These are phyloP conservation scores for Leucopsar rothschildi DNA, from an alignment of 2,113 vertebrate genomes.

Conservation along the genomic window DNA sequence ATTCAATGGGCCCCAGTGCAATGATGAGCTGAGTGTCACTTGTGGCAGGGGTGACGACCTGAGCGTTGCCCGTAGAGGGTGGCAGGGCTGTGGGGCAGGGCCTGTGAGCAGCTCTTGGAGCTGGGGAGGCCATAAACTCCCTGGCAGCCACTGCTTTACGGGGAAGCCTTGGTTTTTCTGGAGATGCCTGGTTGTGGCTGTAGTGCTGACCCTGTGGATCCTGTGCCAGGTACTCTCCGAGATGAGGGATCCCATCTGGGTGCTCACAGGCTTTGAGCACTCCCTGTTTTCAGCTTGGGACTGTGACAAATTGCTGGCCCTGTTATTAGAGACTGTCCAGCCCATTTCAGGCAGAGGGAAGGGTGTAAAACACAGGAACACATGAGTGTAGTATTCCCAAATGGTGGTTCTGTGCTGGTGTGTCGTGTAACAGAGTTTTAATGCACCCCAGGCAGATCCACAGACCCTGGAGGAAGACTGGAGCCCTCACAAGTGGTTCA, in stretches of 20 bases:
- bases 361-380: neutral
- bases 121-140: neutral
- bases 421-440: rapidly evolving
- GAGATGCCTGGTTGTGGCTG: neutral
- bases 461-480: neutral
- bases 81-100: neutral
- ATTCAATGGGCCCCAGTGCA: neutral
- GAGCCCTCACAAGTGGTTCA: neutral
- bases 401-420: rapidly evolving
- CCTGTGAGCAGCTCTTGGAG: neutral
- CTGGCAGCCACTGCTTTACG: neutral
- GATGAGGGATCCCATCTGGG: neutral
- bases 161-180: neutral
- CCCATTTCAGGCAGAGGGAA: neutral
- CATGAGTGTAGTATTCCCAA: rapidly evolving
- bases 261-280: neutral
- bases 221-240: rapidly evolving
- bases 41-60: neutral
- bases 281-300: neutral
- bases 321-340: neutral
- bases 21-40: neutral
- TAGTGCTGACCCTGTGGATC: neutral
- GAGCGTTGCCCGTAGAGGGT: neutral
- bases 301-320: neutral
- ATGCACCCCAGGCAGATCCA: neutral